Base-by-base conservation (phyloP, 37 sponge, comb jelly and placozoan genomes). In the Ephydatia muelleri region DNA sequence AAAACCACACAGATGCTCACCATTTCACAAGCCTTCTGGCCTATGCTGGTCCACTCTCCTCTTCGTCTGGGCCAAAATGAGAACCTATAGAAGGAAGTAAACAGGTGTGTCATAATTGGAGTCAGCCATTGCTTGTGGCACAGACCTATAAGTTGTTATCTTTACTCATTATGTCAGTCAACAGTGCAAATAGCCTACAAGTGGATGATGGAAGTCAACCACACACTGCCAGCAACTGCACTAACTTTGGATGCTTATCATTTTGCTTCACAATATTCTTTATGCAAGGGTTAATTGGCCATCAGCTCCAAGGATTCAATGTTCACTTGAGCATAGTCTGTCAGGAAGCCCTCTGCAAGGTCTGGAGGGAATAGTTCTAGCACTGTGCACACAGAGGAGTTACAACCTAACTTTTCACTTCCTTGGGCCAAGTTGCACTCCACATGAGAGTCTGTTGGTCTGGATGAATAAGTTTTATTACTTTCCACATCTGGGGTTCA, bases 361-460 rank as follows among this genome's bases (percentile, higher is more conserved):
- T 85, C 93, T 95, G 49, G 68, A 67, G 34, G 29, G 29, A 68
- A 68, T 11, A 68, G 8, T 11, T 29, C 5, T 29, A 3, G 5
- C 3, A 28, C 29, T 26, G 70, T 29, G 29, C 29, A 29, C 5
- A 5, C 28, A 29, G 70, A 68, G 8, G 8, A 68, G 70, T 12
- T 9, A 25, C 37, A 36, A 5, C 67, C 90, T 32, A 82, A 94
- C 95, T 82, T 81, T 90, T 87, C 11, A 99, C 96, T 72, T 99
- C 97, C 80, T 95, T 95, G 25, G 99, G 99, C 97, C 97, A 99
- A 28, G 99, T 99, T 29, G 99, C 99, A 93, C 96, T 97, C 96
- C 95, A 99, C 99, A 99, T 92, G 67, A 97, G 83, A 0, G 95
- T 97, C 80, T 99, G 99, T 0, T 97, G 68, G 81, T 98, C 99